These are phyloP conservation scores for Passer montanus DNA, from an alignment of 2,113 vertebrate species.

Conservation along the genomic window DNA sequence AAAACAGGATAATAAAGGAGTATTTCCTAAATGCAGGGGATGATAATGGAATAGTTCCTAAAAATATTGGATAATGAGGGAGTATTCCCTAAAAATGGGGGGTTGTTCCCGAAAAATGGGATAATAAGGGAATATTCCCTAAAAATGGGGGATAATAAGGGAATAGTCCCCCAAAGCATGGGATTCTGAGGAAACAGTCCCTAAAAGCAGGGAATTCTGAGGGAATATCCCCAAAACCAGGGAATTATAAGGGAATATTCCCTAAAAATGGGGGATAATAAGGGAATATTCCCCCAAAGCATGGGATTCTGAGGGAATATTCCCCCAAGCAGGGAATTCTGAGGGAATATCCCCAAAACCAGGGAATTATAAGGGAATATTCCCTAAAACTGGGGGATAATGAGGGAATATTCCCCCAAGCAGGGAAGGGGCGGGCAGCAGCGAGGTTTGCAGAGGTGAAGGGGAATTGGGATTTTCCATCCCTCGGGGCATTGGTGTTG, in stretches of 20 bases:
- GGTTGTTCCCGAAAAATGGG: not conserved
- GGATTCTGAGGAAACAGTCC: not conserved
- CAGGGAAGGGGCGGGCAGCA: rapidly evolving
- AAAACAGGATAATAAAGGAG: not conserved
- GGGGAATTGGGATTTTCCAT: not conserved
- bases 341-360: not conserved
- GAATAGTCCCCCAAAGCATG: not conserved
- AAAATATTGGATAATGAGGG: rapidly evolving
- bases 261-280: rapidly evolving
- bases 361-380: not conserved
- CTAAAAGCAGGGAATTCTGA: not conserved
- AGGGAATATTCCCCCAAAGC: not conserved
- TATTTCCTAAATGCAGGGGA: rapidly evolving
- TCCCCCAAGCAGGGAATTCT: not conserved
- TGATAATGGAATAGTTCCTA: too few relatives aligned
- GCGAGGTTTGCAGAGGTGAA: not conserved
- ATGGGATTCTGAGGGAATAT: not conserved
- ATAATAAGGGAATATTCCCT: rapidly evolving
- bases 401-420: not conserved
- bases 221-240: rapidly evolving
- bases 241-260: rapidly evolving
- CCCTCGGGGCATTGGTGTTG: not conserved
- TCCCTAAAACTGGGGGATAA: not conserved
- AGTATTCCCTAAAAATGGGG: not conserved
- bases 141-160: rapidly evolving